Conservation (phyloP, 1,140 invertebrate genomes). For the Dolichoris vasculosae region DNA sequence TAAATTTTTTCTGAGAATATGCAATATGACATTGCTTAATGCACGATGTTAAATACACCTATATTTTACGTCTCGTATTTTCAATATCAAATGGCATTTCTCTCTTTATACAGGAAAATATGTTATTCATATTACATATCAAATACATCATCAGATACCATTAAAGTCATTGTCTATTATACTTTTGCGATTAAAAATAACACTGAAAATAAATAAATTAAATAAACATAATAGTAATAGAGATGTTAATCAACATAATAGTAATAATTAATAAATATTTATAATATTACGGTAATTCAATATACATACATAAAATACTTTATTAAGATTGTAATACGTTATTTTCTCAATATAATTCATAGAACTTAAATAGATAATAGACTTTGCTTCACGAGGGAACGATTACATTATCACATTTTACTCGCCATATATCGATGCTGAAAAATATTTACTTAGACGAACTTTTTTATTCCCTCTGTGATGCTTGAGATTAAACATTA, state of each 20-base stretch:
- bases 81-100: constrained; percentile 64
- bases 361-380: constrained; percentile 36
- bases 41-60: constrained; percentile 66
- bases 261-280: constrained; percentile 48
- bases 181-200: constrained; percentile 52
- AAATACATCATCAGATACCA: constrained; percentile 57
- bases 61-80: constrained; percentile 71
- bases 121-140: constrained; percentile 51
- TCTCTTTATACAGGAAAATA: constrained; percentile 58
- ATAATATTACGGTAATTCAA: constrained; percentile 37
- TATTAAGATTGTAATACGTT: constrained; percentile 20
- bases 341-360: constrained; percentile 41
- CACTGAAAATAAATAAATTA: constrained; percentile 61
- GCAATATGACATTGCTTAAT: constrained; percentile 63
- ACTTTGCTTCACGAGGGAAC: constrained; percentile 43
- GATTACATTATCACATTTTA: constrained; percentile 51
- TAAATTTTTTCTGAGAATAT: constrained; percentile 56
- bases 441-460: constrained; percentile 32
- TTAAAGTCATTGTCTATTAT: constrained; percentile 56
- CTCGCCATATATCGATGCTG: constrained; percentile 14
- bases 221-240: constrained; percentile 54
- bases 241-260: constrained; percentile 57
- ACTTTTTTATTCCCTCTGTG: neutral
- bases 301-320: constrained; percentile 47
- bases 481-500: neutral